A percentile compares a stretch with the other conserved stretches of the same genome.
These are phyloP conservation scores for Silurus meridionalis DNA, from an alignment of 2,113 vertebrate genomes.

Conservation along the genomic window DNA sequence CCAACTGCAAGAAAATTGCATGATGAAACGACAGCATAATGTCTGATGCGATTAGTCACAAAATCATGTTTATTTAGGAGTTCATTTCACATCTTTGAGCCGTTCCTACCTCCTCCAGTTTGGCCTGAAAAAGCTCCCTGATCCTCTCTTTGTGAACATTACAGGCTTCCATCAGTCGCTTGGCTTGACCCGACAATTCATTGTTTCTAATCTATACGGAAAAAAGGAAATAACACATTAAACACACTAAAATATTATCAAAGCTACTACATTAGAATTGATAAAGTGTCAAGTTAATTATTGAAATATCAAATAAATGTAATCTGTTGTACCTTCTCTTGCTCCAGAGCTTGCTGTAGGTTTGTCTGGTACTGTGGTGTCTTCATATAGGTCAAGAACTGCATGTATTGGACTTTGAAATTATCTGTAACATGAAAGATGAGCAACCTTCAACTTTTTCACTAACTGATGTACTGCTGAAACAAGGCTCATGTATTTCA, in stretches of 20 bases:
- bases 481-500: no score
- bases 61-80: neutral
- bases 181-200: slow-evolving; percentile 85
- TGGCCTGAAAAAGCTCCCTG: slow-evolving; percentile 90
- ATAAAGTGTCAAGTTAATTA: neutral
- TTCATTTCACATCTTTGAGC: neutral
- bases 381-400: slow-evolving; percentile 95
- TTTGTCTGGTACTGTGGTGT: slow-evolving; percentile 92
- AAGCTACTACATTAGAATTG: neutral
- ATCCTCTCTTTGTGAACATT: slow-evolving; percentile 93
- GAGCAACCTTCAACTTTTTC: neutral
- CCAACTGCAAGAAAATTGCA: slow-evolving; percentile 72
- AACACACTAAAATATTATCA: neutral
- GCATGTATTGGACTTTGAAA: slow-evolving; percentile 93
- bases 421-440: slow-evolving; percentile 77
- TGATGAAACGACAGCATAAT: neutral
- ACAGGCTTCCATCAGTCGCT: slow-evolving; percentile 88
- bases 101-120: slow-evolving; percentile 87
- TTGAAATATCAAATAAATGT: neutral
- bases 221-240: neutral
- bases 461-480: neutral
- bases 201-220: slow-evolving; percentile 83
- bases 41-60: neutral
- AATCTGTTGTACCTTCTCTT: slow-evolving; percentile 86
- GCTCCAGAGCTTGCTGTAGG: slow-evolving; percentile 90